These are phyloP conservation scores for Cliona cf. orientalis DNA, from an alignment of 37 sponge, comb jelly and placozoan species.

Conservation along the genomic window DNA sequence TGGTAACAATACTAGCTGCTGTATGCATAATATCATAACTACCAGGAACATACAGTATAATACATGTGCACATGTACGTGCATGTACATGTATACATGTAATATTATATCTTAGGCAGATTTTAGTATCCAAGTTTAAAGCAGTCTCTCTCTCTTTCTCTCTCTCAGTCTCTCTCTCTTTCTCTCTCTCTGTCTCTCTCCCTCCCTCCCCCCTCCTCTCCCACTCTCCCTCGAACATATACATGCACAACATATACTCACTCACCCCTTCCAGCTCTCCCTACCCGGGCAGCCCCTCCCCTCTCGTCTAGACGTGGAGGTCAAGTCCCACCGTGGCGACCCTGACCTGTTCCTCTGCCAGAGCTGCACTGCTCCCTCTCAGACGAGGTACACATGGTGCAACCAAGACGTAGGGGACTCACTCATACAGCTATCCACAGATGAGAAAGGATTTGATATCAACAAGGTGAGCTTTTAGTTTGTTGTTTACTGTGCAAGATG, in stretches of 20 bases:
- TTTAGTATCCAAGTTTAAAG: too few relatives aligned
- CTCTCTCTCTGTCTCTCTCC: not conserved
- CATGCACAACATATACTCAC: too few relatives aligned
- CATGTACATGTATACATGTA: not conserved
- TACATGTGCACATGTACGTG: not conserved
- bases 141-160: slow-evolving; percentile 1
- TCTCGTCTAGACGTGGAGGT: slow-evolving; percentile 41
- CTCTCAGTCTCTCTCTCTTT: not conserved
- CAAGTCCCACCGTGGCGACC: slow-evolving; percentile 39
- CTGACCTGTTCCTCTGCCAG: slow-evolving; percentile 72
- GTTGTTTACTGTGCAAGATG: not conserved
- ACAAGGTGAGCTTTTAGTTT: slow-evolving; percentile 30
- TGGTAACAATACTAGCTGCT: slow-evolving; percentile 35
- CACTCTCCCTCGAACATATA: not conserved
- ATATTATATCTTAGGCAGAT: too few relatives aligned
- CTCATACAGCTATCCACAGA: slow-evolving; percentile 27
- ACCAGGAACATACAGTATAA: not conserved
- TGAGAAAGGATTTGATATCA: slow-evolving; percentile 42
- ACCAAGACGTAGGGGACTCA: slow-evolving; percentile 48
- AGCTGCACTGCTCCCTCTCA: slow-evolving; percentile 63
- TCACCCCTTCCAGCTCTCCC: slow-evolving; percentile 61
- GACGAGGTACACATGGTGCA: slow-evolving; percentile 72
- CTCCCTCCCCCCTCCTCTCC: too few relatives aligned
- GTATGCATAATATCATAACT: not conserved
- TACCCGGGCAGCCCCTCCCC: slow-evolving; percentile 55